A percentile compares a stretch with the other conserved stretches of the same genome.
Conservation (phyloP, 2,888 invertebrate species). For the Diadromus collaris region DNA sequence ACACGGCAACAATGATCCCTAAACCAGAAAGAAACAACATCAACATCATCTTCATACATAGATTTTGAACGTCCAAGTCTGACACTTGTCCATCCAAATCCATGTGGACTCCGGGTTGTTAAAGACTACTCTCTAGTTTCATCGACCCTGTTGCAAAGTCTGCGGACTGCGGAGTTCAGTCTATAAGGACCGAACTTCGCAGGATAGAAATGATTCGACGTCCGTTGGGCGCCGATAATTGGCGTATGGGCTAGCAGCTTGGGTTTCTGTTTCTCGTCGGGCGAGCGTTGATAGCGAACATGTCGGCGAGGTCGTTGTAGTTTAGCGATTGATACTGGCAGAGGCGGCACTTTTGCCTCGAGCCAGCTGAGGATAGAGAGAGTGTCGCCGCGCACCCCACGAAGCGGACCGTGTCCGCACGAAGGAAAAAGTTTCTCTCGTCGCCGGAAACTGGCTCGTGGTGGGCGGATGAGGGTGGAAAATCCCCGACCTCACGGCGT, state of each 20-base stretch:
- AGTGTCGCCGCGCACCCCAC: neutral
- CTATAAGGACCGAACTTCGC: neutral
- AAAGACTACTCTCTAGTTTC: neutral
- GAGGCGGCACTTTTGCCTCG: constrained; percentile 33
- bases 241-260: constrained; percentile 49
- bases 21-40: no score
- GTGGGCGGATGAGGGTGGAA: constrained; percentile 32
- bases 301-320: constrained; percentile 10
- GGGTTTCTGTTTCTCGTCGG: constrained; percentile 47
- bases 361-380: neutral
- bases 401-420: constrained; percentile 31
- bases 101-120: neutral
- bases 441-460: constrained; percentile 28
- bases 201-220: constrained; percentile 45
- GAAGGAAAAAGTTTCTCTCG: constrained; percentile 53
- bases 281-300: constrained; percentile 7
- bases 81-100: neutral
- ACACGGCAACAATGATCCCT: no score
- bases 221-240: constrained; percentile 50
- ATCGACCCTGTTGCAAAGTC: neutral
- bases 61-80: neutral
- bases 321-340: constrained; percentile 44
- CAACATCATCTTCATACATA: no score
- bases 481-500: constrained; percentile 56
- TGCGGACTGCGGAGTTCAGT: neutral